A percentile compares a stretch with the other conserved stretches of the same genome.
Evolutionary conservation across 92 coral and sea anemone genomes (phyloP).

Genomic region (Porites cylindrica): DNA sequence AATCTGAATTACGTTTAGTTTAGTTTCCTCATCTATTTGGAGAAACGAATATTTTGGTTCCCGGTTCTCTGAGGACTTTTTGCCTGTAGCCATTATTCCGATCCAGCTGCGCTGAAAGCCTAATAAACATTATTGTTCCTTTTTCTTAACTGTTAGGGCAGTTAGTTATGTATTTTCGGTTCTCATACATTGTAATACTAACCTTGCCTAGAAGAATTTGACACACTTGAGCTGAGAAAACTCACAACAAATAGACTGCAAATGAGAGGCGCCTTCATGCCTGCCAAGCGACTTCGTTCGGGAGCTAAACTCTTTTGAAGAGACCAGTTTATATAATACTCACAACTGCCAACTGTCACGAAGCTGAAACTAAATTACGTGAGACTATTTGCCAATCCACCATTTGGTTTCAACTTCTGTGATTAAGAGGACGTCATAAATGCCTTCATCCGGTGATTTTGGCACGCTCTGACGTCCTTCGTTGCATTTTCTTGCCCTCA

Average conservation of each 20-base stretch:
- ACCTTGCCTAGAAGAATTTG: background rate
- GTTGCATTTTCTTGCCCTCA: no score
- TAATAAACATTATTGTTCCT: no score
- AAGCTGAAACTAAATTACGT: background rate
- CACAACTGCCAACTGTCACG: background rate
- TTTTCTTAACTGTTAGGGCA: no score
- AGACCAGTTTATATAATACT: background rate
- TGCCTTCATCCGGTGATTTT: background rate
- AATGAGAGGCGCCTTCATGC: slow-evolving; percentile 7
- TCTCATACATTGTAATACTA: background rate
- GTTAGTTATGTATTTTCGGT: background rate
- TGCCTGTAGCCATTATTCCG: no score
- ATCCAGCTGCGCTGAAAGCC: no score
- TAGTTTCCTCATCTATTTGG: no score
- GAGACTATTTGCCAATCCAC: background rate
- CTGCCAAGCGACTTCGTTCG: background rate
- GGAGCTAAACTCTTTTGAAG: background rate
- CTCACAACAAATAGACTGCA: slow-evolving; percentile 9
- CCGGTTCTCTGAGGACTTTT: no score
- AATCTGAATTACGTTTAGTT: no score
- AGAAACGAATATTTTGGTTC: no score
- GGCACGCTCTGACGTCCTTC: background rate
- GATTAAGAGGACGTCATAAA: background rate
- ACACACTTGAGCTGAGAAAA: slow-evolving; percentile 9
- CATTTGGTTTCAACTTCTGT: background rate